phyloP scores from a whole-genome alignment of 2,888 invertebrate species.

The Teleogryllus oceanicus region DNA sequence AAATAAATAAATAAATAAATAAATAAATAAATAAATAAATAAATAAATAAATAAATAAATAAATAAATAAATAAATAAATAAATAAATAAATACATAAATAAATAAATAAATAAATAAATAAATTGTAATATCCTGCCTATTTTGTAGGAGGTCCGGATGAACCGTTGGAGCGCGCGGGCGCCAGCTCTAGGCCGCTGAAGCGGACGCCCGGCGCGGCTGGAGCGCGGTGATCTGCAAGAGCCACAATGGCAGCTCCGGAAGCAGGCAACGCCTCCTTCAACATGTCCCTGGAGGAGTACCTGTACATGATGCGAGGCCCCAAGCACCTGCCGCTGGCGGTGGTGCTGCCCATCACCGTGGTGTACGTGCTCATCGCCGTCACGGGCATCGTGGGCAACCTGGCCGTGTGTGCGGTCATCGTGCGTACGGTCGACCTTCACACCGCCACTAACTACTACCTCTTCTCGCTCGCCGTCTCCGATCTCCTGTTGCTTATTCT shows the following conservation, averaged over 20 bases:
- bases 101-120: too few species aligned
- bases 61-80: too few species aligned
- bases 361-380: slow-evolving; percentile 74
- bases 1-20: too few species aligned
- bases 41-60: too few species aligned
- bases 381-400: slow-evolving; percentile 79
- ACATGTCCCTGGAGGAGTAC: slow-evolving; percentile 55
- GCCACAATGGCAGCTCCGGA: neutral
- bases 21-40: too few species aligned
- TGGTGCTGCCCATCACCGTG: slow-evolving; percentile 58
- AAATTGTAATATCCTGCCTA: too few species aligned
- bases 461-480: slow-evolving; percentile 83
- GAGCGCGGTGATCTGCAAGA: neutral
- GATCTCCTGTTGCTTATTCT: slow-evolving; percentile 76
- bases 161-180: too few species aligned
- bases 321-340: slow-evolving; percentile 56
- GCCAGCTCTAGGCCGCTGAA: too few species aligned
- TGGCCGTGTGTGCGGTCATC: slow-evolving; percentile 81
- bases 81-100: too few species aligned
- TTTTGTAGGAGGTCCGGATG: too few species aligned
- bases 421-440: slow-evolving; percentile 76
- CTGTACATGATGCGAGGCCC: slow-evolving; percentile 60
- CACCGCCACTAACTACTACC: slow-evolving; percentile 87
- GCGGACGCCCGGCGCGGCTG: neutral
- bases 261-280: neutral